Evolutionary conservation across 1,140 invertebrate species (phyloP).

Genomic region (Cherax destructor): DNA sequence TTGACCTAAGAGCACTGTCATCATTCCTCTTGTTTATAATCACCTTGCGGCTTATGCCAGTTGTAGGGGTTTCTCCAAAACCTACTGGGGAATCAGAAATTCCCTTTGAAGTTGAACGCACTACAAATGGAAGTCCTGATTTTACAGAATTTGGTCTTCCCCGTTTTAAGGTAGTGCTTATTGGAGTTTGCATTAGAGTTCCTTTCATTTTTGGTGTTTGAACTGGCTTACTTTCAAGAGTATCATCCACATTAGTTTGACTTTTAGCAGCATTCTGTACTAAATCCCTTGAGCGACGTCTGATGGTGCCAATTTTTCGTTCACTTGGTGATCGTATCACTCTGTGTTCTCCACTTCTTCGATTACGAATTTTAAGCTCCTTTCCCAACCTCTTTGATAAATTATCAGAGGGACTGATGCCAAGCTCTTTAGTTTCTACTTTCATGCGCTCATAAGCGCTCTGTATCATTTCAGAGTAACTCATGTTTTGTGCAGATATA

Average conservation of each 20-base stretch:
- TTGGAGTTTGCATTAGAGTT: constrained; percentile 54
- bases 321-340: constrained; percentile 87
- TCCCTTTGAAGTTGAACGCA: constrained; percentile 16
- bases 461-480: constrained; percentile 70
- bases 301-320: constrained; percentile 84
- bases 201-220: constrained; percentile 68
- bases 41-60: constrained; percentile 8
- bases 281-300: constrained; percentile 81
- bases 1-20: neutral
- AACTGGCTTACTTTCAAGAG: neutral
- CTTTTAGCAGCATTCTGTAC: constrained; percentile 60
- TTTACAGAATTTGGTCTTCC: constrained; percentile 70
- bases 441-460: constrained; percentile 71
- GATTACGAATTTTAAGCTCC: constrained; percentile 82
- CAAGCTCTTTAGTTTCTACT: constrained; percentile 67
- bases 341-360: constrained; percentile 80
- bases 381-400: constrained; percentile 82
- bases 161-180: constrained; percentile 53
- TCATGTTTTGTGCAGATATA: constrained; percentile 48
- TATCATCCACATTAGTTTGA: constrained; percentile 32
- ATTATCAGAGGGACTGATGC: constrained; percentile 79
- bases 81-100: neutral
- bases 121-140: constrained; percentile 66
- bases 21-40: constrained; percentile 21
- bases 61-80: neutral